Evolutionary conservation across 2,888 invertebrate species (phyloP).

Genomic region (Pogonocherus hispidulus): DNA sequence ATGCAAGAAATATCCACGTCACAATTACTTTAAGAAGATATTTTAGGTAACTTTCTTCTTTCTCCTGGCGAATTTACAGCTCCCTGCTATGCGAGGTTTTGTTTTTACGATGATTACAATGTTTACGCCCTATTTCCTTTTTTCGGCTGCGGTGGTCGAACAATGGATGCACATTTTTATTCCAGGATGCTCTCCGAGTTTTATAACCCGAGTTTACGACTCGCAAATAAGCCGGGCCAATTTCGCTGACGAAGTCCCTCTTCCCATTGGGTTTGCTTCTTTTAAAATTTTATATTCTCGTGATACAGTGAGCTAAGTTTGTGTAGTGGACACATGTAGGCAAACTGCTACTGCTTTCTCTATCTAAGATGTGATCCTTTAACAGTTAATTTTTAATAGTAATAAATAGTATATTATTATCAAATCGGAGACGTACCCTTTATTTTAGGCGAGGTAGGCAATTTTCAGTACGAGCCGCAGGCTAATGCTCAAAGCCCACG

Average conservation of each 20-base stretch:
- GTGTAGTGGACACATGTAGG: too few species aligned
- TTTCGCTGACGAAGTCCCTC: slow-evolving; percentile 26
- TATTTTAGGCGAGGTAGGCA: too few species aligned
- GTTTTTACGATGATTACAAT: slow-evolving; percentile 29
- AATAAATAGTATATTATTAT: too few species aligned
- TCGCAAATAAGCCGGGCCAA: slow-evolving; percentile 24
- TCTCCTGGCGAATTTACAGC: slow-evolving; percentile 10
- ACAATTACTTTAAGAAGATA: not conserved
- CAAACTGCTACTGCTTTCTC: too few species aligned
- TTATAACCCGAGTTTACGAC: slow-evolving; percentile 27
- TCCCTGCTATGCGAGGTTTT: slow-evolving; percentile 10
- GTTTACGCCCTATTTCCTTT: slow-evolving; percentile 26
- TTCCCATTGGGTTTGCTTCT: not conserved
- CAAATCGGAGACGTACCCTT: too few species aligned
- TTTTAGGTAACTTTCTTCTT: not conserved
- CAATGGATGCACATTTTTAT: slow-evolving; percentile 26
- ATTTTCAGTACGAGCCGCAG: too few species aligned
- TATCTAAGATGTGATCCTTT: too few species aligned
- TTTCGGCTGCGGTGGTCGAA: slow-evolving; percentile 20
- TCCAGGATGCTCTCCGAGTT: slow-evolving; percentile 13
- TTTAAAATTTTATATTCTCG: too few species aligned
- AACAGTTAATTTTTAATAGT: too few species aligned
- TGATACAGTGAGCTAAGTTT: too few species aligned
- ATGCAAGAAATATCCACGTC: too few species aligned
- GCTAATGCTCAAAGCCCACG: too few species aligned